A percentile compares a stretch with the other conserved stretches of the same genome.
Evolutionary conservation across 2,797 vertebrate species (phyloP).

Genomic region (Buphagus erythrorhynchus): DNA sequence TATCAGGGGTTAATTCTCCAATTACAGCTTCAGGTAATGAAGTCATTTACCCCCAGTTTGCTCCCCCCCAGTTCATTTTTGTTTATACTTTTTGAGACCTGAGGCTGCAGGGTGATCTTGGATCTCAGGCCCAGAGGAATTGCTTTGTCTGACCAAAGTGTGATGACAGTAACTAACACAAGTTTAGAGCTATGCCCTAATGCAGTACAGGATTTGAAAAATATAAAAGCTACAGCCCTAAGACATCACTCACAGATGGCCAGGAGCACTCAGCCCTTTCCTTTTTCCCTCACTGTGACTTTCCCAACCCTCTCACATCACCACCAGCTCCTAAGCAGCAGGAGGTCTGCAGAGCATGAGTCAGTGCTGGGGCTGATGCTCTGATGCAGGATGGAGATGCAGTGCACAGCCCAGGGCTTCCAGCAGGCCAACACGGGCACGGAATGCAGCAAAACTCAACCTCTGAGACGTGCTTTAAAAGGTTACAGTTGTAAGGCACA

Average conservation of each 20-base stretch:
- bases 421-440: background rate
- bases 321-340: background rate
- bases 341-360: background rate
- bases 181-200: background rate
- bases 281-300: background rate
- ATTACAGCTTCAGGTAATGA: background rate
- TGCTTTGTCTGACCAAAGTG: background rate
- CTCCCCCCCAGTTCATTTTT: background rate
- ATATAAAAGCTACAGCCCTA: rapidly evolving
- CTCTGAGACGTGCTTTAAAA: background rate
- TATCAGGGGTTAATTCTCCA: rapidly evolving
- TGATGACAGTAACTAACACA: too few relatives aligned
- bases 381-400: background rate
- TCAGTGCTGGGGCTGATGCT: background rate
- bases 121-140: rapidly evolving
- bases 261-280: background rate
- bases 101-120: background rate
- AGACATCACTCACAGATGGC: background rate
- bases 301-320: background rate
- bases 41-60: background rate
- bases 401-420: background rate
- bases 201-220: background rate
- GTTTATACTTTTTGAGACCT: rapidly evolving
- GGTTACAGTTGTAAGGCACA: background rate
- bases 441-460: background rate